Conservation (phyloP, 2,113 vertebrate genomes). For the Argyrosomus japonicus region DNA sequence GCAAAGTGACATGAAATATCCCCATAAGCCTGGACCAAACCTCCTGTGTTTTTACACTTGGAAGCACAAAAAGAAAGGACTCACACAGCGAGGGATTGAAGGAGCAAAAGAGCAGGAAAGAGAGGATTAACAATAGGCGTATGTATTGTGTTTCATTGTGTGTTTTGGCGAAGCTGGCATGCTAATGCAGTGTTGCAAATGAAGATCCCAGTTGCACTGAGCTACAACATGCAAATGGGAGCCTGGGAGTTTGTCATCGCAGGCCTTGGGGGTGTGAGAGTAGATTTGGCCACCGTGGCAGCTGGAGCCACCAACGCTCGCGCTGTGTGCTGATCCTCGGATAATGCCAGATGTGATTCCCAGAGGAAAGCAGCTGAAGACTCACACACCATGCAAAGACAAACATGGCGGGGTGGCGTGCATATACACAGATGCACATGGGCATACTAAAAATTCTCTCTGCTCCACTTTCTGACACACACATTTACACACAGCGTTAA, state of each 20-base stretch:
- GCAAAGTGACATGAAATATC: conserved; percentile 60
- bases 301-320: conserved; percentile 62
- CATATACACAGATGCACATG: conserved; percentile 8
- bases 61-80: conserved; percentile 49
- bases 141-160: conserved; percentile 41
- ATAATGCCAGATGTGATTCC: conserved; percentile 70
- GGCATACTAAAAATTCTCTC: neutral
- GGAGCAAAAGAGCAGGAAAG: conserved; percentile 21
- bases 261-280: conserved; percentile 45
- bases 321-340: conserved; percentile 43
- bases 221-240: conserved; percentile 57
- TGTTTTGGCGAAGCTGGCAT: conserved; percentile 2
- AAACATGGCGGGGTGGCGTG: conserved; percentile 23
- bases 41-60: conserved; percentile 53
- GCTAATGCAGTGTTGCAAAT: conserved; percentile 66
- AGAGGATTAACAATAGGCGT: conserved; percentile 52
- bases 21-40: conserved; percentile 48
- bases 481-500: neutral
- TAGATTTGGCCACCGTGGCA: conserved; percentile 54
- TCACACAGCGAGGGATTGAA: conserved; percentile 23
- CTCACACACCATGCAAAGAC: conserved; percentile 37
- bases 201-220: conserved; percentile 61
- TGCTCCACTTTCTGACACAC: neutral
- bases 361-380: conserved; percentile 53
- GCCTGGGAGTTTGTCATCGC: conserved; percentile 49